phyloP scores from a whole-genome alignment of 2,797 vertebrate species.

The Enteromius trimaculatus region DNA sequence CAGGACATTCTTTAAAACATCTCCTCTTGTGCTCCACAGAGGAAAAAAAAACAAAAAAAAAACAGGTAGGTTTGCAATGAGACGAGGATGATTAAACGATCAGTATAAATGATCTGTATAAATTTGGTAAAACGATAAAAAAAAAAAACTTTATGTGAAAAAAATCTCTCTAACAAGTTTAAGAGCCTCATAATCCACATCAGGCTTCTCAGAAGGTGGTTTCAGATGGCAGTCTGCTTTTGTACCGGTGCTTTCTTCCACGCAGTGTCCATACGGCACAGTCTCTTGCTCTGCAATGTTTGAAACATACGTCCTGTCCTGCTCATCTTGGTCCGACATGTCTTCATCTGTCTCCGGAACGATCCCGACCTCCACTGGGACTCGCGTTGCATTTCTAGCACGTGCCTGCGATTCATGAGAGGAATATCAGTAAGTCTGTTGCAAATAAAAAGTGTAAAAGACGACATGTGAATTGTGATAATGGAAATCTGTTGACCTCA shows the following conservation, averaged over 20 bases:
- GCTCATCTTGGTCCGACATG: constrained; percentile 52
- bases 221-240: constrained; percentile 7
- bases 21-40: neutral
- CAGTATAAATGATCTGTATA: neutral
- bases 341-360: constrained; percentile 51
- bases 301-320: constrained; percentile 57
- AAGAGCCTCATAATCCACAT: constrained; percentile 65
- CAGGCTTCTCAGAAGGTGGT: neutral
- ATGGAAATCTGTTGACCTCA: constrained; percentile 52
- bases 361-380: neutral
- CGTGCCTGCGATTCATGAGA: constrained; percentile 20
- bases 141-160: constrained; percentile 65
- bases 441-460: neutral
- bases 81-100: neutral
- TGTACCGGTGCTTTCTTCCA: constrained; percentile 6
- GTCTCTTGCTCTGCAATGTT: constrained; percentile 68
- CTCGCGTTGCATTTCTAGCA: neutral
- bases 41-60: neutral
- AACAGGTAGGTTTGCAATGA: neutral
- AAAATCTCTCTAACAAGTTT: constrained; percentile 75
- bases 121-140: too few species aligned
- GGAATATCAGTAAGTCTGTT: neutral
- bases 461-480: neutral
- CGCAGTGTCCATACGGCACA: constrained; percentile 48
- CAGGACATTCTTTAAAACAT: neutral